These are phyloP conservation scores for Euproctis similis DNA, from an alignment of 2,888 invertebrate species.

Conservation along the genomic window DNA sequence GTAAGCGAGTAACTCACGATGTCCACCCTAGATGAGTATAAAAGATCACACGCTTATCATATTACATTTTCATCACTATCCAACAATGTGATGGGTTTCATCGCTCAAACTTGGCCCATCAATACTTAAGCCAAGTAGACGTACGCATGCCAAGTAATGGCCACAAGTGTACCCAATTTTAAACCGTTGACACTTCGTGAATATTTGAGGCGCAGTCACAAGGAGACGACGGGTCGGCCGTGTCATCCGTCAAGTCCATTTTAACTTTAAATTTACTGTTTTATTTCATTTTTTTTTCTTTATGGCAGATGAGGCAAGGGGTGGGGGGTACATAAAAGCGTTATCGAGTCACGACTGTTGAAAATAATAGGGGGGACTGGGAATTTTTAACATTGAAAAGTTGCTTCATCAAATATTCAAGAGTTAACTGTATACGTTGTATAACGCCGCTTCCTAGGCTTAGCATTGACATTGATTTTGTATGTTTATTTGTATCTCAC, in stretches of 20 bases:
- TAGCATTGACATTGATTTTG: slow-evolving; percentile 1
- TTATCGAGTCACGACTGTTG: slow-evolving; percentile 58
- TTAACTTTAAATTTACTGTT: slow-evolving; percentile 66
- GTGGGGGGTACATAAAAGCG: slow-evolving; percentile 60
- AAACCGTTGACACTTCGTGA: slow-evolving; percentile 48
- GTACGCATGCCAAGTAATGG: background rate
- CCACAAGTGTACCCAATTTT: slow-evolving; percentile 33
- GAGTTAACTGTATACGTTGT: slow-evolving; percentile 34
- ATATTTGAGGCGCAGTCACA: slow-evolving; percentile 58
- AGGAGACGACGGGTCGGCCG: slow-evolving; percentile 51
- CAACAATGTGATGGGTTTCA: no score
- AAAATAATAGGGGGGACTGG: slow-evolving; percentile 48
- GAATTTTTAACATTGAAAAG: slow-evolving; percentile 63
- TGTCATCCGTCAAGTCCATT: slow-evolving; percentile 70
- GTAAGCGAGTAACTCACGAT: no score
- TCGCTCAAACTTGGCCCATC: background rate
- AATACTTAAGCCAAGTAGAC: background rate
- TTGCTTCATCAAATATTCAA: slow-evolving; percentile 56
- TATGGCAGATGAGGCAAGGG: no score
- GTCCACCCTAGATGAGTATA: no score
- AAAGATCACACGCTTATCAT: no score
- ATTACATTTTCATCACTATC: no score
- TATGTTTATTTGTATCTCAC: no score
- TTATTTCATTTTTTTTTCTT: slow-evolving; percentile 55
- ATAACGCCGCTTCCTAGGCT: slow-evolving; percentile 16